Evolutionary conservation across 2,888 invertebrate genomes (phyloP).

Genomic region (Amitus sp.): DNA sequence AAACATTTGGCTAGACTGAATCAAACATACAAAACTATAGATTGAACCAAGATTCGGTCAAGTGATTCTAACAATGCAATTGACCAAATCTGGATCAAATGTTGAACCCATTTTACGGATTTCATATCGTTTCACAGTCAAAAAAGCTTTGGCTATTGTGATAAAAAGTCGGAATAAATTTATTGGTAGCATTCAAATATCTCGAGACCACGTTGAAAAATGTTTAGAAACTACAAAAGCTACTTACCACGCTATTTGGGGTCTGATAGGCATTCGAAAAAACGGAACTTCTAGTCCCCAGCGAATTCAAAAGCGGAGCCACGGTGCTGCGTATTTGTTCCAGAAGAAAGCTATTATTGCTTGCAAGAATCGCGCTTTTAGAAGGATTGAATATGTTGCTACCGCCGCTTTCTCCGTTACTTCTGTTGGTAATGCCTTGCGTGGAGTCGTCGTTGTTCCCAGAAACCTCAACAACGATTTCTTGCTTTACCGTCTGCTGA

Average conservation of each 20-base stretch:
- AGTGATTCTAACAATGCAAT: no score
- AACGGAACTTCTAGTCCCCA: conserved; percentile 56
- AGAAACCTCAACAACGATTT: conserved; percentile 39
- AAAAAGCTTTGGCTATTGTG: no score
- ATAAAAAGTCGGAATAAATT: no score
- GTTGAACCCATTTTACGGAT: no score
- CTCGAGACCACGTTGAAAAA: no score
- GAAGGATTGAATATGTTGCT: conserved; percentile 60
- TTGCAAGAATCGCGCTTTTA: conserved; percentile 49
- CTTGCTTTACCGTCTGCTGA: conserved; percentile 51
- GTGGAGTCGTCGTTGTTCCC: conserved; percentile 15
- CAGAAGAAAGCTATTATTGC: conserved; percentile 51
- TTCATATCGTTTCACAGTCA: no score
- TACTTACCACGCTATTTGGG: conserved; percentile 54
- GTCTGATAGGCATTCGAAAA: conserved; percentile 52
- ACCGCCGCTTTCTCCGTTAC: conserved; percentile 50
- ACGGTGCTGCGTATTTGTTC: conserved; percentile 62
- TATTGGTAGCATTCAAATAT: no score
- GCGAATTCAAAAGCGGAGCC: conserved; percentile 56
- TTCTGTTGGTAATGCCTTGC: conserved; percentile 41
- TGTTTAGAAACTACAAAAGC: background rate
- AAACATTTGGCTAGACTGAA: no score
- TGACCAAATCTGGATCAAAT: no score
- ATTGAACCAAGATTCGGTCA: no score
- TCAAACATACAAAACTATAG: no score